These are phyloP conservation scores for Amphiduros pacificus DNA, from an alignment of 2,888 invertebrate genomes.

Conservation along the genomic window DNA sequence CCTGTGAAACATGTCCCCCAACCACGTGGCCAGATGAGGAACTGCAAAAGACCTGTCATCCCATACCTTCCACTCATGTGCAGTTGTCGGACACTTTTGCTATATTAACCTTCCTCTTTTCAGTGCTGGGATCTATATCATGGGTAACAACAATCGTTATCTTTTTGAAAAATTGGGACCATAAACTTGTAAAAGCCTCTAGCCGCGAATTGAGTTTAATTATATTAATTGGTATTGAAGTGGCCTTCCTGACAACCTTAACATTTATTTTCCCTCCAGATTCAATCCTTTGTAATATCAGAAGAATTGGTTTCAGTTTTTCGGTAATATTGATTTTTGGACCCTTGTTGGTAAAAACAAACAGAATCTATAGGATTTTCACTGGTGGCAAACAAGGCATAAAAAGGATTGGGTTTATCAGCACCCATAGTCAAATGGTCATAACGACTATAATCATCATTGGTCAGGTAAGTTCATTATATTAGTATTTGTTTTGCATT, in stretches of 20 bases:
- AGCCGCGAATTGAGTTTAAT: neutral
- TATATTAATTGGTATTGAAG: neutral
- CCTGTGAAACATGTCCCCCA: slow-evolving; percentile 25
- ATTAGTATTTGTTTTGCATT: no score
- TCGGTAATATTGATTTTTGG: slow-evolving; percentile 31
- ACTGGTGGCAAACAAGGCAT: slow-evolving; percentile 23
- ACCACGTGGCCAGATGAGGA: slow-evolving; percentile 24
- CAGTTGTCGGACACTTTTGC: slow-evolving; percentile 1
- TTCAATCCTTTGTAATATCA: no score
- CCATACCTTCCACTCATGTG: slow-evolving; percentile 22
- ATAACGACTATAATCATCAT: slow-evolving; percentile 24
- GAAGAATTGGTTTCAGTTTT: no score
- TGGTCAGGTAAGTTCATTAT: slow-evolving; percentile 28
- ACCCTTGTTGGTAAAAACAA: slow-evolving; percentile 34
- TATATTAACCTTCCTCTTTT: neutral
- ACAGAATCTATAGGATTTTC: slow-evolving; percentile 37
- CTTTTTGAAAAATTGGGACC: neutral
- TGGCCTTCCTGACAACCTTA: no score
- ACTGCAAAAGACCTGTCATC: slow-evolving; percentile 3
- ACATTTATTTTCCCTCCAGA: no score
- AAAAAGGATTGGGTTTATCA: neutral
- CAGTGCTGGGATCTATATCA: neutral
- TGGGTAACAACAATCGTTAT: neutral
- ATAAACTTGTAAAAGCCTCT: neutral
- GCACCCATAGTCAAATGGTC: slow-evolving; percentile 24